Percentiles rank a stretch among this genome's conserved stretches.
These are phyloP conservation scores for Bombylius major DNA, from an alignment of 2,888 invertebrate genomes.

Conservation along the genomic window DNA sequence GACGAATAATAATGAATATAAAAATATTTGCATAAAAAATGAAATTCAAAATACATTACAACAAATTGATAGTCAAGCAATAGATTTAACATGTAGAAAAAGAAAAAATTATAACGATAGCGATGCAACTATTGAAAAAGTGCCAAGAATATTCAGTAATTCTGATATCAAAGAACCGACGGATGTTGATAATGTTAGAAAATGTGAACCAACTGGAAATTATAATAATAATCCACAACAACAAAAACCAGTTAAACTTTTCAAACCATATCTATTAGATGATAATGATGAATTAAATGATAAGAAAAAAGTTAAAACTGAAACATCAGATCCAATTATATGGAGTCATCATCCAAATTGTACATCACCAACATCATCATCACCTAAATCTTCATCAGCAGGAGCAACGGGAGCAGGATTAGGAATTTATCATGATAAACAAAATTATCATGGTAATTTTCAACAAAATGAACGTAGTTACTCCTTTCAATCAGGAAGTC, in stretches of 20 bases:
- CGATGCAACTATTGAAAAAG: conserved; percentile 9
- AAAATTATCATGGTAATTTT: conserved; percentile 20
- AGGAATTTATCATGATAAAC: conserved; percentile 7
- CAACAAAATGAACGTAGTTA: conserved; percentile 21
- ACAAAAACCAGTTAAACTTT: conserved; percentile 57
- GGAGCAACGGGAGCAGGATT: not conserved
- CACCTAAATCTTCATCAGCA: too few species aligned
- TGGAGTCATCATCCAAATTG: conserved; percentile 30
- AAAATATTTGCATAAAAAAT: not conserved
- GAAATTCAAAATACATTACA: not conserved
- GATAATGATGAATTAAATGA: conserved; percentile 39
- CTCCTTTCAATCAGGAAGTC: conserved; percentile 27
- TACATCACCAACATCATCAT: conserved; percentile 14
- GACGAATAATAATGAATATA: not conserved
- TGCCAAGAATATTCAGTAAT: conserved; percentile 2
- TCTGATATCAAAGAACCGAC: not conserved
- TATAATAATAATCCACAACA: conserved; percentile 16
- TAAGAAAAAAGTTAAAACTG: conserved; percentile 9
- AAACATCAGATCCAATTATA: conserved; percentile 26
- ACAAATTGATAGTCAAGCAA: not conserved
- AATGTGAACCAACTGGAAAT: not conserved
- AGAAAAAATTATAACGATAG: conserved; percentile 4
- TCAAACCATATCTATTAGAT: conserved; percentile 63
- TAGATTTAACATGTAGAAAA: conserved; percentile 15
- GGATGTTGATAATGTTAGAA: not conserved